phyloP scores from a whole-genome alignment of 2,797 vertebrate species.

The Sebastes cheni region DNA sequence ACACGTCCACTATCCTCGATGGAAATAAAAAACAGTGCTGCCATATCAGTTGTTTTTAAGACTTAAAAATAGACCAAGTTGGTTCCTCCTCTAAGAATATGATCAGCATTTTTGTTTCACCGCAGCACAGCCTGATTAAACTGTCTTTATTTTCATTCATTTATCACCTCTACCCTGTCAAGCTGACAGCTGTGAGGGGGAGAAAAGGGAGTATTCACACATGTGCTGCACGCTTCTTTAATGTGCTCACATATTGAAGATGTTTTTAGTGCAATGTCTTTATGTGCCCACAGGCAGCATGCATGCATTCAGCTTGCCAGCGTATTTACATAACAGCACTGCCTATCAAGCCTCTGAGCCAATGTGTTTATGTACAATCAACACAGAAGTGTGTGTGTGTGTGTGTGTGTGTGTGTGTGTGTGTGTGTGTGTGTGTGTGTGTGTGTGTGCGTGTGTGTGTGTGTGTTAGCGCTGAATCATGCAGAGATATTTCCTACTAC shows the following conservation, averaged over 20 bases:
- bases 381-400: neutral
- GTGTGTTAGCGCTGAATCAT: constrained; percentile 2
- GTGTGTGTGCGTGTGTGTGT: neutral
- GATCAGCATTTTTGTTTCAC: neutral
- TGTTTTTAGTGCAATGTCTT: constrained; percentile 9
- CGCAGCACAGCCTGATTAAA: neutral
- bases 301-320: constrained; percentile 2
- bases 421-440: neutral
- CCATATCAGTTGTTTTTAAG: constrained; percentile 8
- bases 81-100: constrained; percentile 19
- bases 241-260: neutral
- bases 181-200: constrained; percentile 12
- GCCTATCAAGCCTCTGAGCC: constrained; percentile 20
- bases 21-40: constrained; percentile 21
- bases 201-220: neutral
- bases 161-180: constrained; percentile 29
- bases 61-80: constrained; percentile 25
- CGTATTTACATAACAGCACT: constrained; percentile 45
- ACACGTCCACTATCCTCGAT: neutral
- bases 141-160: constrained; percentile 21
- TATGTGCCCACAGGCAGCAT: constrained; percentile 8
- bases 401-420: neutral
- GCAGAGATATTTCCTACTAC: constrained; percentile 22
- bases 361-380: constrained; percentile 33
- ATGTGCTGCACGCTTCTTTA: neutral